phyloP scores from a whole-genome alignment of 2,888 invertebrate genomes.

The Limulus polyphemus region DNA sequence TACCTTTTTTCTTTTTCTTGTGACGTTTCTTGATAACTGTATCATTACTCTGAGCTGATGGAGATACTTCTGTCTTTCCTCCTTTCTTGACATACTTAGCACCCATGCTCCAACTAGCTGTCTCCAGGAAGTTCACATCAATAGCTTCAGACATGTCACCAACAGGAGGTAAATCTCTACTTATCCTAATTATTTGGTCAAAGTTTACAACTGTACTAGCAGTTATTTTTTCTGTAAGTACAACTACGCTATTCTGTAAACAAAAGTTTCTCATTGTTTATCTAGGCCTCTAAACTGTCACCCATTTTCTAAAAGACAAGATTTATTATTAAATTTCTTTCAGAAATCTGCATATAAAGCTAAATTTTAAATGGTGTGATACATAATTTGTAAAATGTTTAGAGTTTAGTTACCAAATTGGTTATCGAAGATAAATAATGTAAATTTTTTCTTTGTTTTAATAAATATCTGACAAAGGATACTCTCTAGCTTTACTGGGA shows the following conservation, averaged over 20 bases:
- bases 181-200: slow-evolving; percentile 37
- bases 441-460: too few species aligned
- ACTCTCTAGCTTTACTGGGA: slow-evolving; percentile 57
- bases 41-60: slow-evolving; percentile 12
- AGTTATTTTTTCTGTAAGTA: neutral
- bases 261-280: too few species aligned
- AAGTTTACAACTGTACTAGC: neutral
- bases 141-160: slow-evolving; percentile 43
- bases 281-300: too few species aligned
- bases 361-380: too few species aligned
- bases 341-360: too few species aligned
- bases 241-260: too few species aligned
- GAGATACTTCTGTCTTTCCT: slow-evolving; percentile 19
- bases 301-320: too few species aligned
- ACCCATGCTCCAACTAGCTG: slow-evolving; percentile 75
- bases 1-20: slow-evolving; percentile 63
- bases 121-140: slow-evolving; percentile 75
- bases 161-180: slow-evolving; percentile 53
- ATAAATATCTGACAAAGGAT: slow-evolving; percentile 17
- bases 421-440: too few species aligned
- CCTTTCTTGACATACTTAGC: slow-evolving; percentile 71
- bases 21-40: slow-evolving; percentile 42
- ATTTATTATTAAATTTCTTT: too few species aligned
- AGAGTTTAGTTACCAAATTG: too few species aligned
- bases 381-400: too few species aligned